Percentiles rank a stretch among this genome's conserved stretches.
phyloP scores from a whole-genome alignment of 2,797 vertebrate genomes.

The Pristis pectinata region DNA sequence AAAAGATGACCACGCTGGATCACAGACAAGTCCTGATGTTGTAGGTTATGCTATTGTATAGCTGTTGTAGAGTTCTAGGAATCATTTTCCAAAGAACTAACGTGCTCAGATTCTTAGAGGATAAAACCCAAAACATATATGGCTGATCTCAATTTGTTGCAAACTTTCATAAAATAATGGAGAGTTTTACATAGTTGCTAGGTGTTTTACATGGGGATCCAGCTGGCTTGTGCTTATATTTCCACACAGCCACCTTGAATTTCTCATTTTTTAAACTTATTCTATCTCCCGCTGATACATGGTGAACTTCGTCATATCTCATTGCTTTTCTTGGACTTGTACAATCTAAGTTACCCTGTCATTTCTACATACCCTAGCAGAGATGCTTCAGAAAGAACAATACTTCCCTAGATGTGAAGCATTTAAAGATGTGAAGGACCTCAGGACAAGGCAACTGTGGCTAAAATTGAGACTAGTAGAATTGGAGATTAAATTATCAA shows the following conservation, averaged over 20 bases:
- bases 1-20: background rate
- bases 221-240: background rate
- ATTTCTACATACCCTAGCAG: no score
- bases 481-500: background rate
- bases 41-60: background rate
- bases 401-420: background rate
- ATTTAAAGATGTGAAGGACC: no score
- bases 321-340: no score
- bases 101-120: background rate
- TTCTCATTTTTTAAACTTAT: no score
- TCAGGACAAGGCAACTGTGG: background rate
- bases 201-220: background rate
- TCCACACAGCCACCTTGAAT: no score
- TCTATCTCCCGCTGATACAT: no score
- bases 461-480: background rate
- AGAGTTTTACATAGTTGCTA: no score
- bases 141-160: no score
- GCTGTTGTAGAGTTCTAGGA: background rate
- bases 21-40: background rate
- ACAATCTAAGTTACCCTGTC: no score
- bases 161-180: background rate
- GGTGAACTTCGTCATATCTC: no score
- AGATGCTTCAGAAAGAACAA: no score
- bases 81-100: background rate
- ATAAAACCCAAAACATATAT: no score